A percentile compares a stretch with the other conserved stretches of the same genome.
Conservation (phyloP, 2,888 invertebrate genomes). For the Parnassius smintheus region DNA sequence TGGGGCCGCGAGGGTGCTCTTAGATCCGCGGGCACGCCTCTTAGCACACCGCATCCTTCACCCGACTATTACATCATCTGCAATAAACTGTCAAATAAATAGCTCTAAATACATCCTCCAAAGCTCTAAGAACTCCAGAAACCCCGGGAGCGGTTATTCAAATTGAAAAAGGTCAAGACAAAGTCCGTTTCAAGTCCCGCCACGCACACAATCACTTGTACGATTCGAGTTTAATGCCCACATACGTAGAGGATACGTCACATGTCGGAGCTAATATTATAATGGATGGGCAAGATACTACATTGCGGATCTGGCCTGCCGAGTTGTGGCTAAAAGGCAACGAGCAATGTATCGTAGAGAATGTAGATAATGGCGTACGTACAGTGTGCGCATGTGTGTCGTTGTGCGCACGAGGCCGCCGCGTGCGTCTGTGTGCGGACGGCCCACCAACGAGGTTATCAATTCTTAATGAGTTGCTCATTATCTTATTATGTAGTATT, state of each 20-base stretch:
- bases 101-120: constrained; percentile 33
- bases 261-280: constrained; percentile 32
- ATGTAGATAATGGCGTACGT: constrained; percentile 43
- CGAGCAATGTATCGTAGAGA: constrained; percentile 43
- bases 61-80: constrained; percentile 29
- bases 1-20: constrained; percentile 72
- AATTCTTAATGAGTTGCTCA: constrained; percentile 65
- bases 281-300: constrained; percentile 36
- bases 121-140: constrained; percentile 7
- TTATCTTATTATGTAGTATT: constrained; percentile 40
- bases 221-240: constrained; percentile 38
- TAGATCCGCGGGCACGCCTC: constrained; percentile 56
- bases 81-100: constrained; percentile 27
- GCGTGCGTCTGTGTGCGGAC: constrained; percentile 43
- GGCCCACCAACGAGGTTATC: constrained; percentile 68
- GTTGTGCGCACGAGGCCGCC: constrained; percentile 38
- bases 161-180: constrained; percentile 47
- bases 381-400: constrained; percentile 36
- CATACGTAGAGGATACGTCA: constrained; percentile 35
- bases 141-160: constrained; percentile 28
- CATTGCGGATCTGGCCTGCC: constrained; percentile 42
- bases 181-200: constrained; percentile 45
- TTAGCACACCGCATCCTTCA: constrained; percentile 39
- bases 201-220: constrained; percentile 42
- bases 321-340: constrained; percentile 33